A percentile compares a stretch with the other conserved stretches of the same genome.
phyloP scores from a whole-genome alignment of 1,140 invertebrate genomes.

The Aradophagus sp. region DNA sequence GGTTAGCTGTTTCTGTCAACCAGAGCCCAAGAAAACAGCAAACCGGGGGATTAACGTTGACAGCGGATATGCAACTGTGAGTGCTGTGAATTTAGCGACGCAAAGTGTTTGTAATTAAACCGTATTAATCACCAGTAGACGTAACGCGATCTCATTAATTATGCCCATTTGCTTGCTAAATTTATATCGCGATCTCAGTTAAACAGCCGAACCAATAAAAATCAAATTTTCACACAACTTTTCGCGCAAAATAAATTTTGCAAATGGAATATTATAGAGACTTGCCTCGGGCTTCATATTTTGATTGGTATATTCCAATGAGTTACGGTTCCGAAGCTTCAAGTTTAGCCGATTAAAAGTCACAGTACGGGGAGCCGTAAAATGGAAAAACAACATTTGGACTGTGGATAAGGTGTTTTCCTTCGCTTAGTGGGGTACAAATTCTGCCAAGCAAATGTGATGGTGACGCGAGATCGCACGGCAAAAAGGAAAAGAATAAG shows the following conservation, averaged over 20 bases:
- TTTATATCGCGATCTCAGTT: no score
- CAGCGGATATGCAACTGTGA: constrained; percentile 37
- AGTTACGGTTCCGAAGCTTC: no score
- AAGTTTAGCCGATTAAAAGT: no score
- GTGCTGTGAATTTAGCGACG: constrained; percentile 21
- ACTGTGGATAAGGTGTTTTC: constrained; percentile 1
- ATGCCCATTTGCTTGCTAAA: no score
- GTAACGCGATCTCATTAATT: no score
- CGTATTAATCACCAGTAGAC: constrained; percentile 29
- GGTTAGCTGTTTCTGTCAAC: constrained; percentile 44
- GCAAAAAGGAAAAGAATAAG: constrained; percentile 69
- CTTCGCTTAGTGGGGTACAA: constrained; percentile 19
- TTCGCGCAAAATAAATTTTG: no score
- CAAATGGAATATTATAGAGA: no score
- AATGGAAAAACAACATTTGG: constrained; percentile 10
- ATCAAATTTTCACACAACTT: no score
- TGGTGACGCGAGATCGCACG: constrained; percentile 33
- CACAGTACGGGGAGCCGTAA: no score
- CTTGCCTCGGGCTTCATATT: no score
- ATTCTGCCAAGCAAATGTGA: constrained; percentile 31
- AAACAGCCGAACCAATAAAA: no score
- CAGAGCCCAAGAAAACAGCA: constrained; percentile 38
- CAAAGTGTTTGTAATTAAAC: constrained; percentile 33
- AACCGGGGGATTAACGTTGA: constrained; percentile 38
- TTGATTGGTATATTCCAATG: no score